These are phyloP conservation scores for Patella pellucida DNA, from an alignment of 2,888 invertebrate genomes.

Conservation along the genomic window DNA sequence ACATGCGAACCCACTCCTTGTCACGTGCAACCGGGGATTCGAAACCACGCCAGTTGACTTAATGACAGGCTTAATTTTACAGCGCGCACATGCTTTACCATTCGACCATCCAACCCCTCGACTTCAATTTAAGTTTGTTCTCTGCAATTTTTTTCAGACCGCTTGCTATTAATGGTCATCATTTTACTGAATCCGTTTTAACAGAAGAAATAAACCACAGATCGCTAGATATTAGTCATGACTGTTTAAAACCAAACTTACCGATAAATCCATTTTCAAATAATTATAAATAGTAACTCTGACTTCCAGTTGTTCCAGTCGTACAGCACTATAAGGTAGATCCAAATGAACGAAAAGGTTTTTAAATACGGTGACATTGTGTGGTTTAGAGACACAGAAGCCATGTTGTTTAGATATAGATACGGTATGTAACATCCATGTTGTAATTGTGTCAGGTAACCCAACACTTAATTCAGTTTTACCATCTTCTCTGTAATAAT, in stretches of 20 bases:
- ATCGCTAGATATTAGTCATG: no score
- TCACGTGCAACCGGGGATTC: no score
- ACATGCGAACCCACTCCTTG: no score
- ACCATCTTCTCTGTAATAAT: constrained; percentile 32
- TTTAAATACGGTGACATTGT: constrained; percentile 39
- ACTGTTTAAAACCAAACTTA: constrained; percentile 17
- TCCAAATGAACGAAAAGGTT: constrained; percentile 49
- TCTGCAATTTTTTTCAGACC: no score
- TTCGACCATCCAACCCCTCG: no score
- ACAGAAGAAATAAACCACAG: no score
- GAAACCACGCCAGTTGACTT: no score
- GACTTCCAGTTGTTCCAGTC: constrained; percentile 50
- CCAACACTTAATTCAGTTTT: constrained; percentile 34
- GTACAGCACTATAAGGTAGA: constrained; percentile 46
- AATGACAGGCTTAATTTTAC: no score
- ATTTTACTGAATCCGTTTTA: no score
- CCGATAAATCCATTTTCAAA: constrained; percentile 30
- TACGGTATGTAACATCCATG: constrained; percentile 44
- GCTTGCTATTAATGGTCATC: no score
- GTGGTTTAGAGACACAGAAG: constrained; percentile 43
- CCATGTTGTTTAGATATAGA: constrained; percentile 42
- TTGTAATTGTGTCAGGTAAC: constrained; percentile 48
- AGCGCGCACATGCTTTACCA: no score
- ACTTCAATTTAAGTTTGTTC: no score
- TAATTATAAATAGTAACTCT: constrained; percentile 52